Conservation (phyloP, 2,888 invertebrate species). For the Palloptera scutellata region DNA sequence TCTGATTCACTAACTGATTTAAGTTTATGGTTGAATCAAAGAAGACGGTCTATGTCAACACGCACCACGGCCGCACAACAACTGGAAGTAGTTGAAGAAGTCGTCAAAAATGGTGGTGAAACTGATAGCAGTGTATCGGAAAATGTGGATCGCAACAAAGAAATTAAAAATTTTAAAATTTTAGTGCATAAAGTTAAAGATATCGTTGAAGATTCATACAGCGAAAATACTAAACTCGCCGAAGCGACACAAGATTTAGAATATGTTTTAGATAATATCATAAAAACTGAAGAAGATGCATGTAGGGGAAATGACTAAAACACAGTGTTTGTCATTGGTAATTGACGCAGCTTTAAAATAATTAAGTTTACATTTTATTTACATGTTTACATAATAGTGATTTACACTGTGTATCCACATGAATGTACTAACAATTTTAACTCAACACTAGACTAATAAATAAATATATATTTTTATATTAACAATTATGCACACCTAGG, state of each 20-base stretch:
- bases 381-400: neutral
- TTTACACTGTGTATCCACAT: neutral
- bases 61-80: constrained; percentile 15
- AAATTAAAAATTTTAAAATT: constrained; percentile 61
- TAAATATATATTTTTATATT: too few species aligned
- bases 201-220: constrained; percentile 63
- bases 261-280: constrained; percentile 61
- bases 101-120: constrained; percentile 23
- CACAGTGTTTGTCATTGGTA: neutral
- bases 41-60: constrained; percentile 37
- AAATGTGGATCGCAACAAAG: constrained; percentile 52
- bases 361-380: neutral
- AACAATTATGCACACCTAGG: too few species aligned
- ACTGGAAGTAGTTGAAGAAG: constrained; percentile 34
- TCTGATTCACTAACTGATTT: constrained; percentile 62
- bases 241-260: constrained; percentile 63
- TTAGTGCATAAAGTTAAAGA: constrained; percentile 61
- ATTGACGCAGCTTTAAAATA: neutral
- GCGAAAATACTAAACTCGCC: constrained; percentile 62
- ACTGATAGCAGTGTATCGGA: constrained; percentile 7
- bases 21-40: constrained; percentile 60
- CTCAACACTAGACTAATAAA: too few species aligned
- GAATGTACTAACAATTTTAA: too few species aligned
- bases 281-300: constrained; percentile 58
- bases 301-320: constrained; percentile 34